These are phyloP conservation scores for Phaenicophaeus curvirostris DNA, from an alignment of 2,797 vertebrate genomes.

Conservation along the genomic window DNA sequence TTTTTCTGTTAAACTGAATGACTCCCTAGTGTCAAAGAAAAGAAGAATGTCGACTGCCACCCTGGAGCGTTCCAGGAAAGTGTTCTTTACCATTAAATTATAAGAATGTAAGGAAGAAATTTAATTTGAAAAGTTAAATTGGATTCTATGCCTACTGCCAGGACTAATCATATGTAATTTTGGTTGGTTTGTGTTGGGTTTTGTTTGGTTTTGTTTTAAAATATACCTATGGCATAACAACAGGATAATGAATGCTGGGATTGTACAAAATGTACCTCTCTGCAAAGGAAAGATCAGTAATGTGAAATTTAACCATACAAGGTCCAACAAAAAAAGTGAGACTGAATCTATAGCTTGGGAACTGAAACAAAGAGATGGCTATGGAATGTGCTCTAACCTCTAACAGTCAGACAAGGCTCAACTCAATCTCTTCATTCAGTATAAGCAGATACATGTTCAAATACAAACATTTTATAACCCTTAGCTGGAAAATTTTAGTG, in stretches of 20 bases:
- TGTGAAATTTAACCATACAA: not conserved
- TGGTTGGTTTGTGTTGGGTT: not conserved
- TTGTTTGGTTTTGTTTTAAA: not conserved
- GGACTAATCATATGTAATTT: not conserved
- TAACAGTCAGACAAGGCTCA: no score
- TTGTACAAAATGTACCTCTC: not conserved
- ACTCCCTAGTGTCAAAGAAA: not conserved
- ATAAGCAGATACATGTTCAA: no score
- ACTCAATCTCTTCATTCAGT: no score
- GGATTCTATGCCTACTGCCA: not conserved
- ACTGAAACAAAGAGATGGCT: no score
- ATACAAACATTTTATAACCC: no score
- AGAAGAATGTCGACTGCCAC: not conserved
- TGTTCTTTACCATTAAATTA: not conserved
- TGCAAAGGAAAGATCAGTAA: not conserved
- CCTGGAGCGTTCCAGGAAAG: not conserved
- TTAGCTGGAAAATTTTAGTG: no score
- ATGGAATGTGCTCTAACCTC: no score
- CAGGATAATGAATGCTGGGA: not conserved
- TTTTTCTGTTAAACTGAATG: conserved; percentile 21
- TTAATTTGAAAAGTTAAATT: not conserved
- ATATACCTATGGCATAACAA: not conserved
- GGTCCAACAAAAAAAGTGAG: no score
- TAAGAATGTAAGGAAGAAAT: not conserved
- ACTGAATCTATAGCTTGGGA: no score